Evolutionary conservation across 2,113 vertebrate genomes (phyloP), one percentile per base, ranked within the genome.

Genomic region (Megaceryle maxima): DNA sequence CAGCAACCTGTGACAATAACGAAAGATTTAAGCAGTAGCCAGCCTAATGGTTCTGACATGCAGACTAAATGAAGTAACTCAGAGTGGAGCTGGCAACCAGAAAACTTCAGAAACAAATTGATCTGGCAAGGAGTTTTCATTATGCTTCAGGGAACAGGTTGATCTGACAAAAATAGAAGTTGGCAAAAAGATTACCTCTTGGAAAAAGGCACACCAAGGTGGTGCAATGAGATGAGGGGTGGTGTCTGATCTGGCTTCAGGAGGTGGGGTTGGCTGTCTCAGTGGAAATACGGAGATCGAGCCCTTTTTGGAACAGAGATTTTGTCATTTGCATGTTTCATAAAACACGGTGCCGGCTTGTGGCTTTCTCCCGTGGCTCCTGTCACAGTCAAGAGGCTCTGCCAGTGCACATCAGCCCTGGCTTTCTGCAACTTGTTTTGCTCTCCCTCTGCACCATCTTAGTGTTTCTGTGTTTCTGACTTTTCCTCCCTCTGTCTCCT

Each of bases 41-140:
- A 91, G 80, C 66, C 46, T 95, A 96, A 96, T 96, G 83, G 77
- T 89, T 96, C 90, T 96, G 96, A 95, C 95, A 76, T 37, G 83
- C 90, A 93, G 94, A 72, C 83, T 73, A 92, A 94, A 73, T 90
- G 66, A 94, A 96, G 69, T 92, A 94, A 72, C 88, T 89, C n/a
- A 16, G 87, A 96, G 67, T 88, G 87, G 88, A 92, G 91, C 91
- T 96, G 94, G 94, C 95, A 96, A 96, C 62, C n/a, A 55, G 77
- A 77, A 92, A 94, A 94, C 88, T 96, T 82, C 81, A 94, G 91
- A 93, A 96, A 87, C 92, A 95, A 95, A 96, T 94, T 92, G 91
- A 95, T 95, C 94, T 97, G 96, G 96, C 95, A 94, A 94, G 94
- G 87, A 96, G 44, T 92, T 92, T 94, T 92, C 81, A 94, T 95